phyloP scores from a whole-genome alignment of 2,797 vertebrate genomes.

The Chaunax sp. region DNA sequence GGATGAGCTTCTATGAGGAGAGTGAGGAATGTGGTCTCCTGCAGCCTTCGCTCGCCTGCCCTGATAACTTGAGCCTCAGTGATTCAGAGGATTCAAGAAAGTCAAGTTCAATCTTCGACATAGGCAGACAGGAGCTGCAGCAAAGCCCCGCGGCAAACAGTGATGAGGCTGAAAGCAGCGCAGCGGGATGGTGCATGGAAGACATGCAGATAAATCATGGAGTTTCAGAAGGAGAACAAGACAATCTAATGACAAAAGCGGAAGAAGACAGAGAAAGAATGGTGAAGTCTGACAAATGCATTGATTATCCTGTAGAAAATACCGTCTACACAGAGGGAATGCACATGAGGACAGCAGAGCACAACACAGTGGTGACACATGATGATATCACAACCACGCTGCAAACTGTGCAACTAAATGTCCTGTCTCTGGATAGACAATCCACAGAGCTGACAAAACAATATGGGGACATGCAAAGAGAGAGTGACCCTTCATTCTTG shows the following conservation, averaged over 20 bases:
- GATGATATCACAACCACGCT: neutral
- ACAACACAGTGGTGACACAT: constrained; percentile 17
- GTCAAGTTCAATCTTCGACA: constrained; percentile 5
- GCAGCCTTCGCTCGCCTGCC: constrained; percentile 84
- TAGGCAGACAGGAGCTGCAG: constrained; percentile 10
- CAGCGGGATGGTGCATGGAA: constrained; percentile 5
- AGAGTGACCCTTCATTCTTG: constrained; percentile 21
- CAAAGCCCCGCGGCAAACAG: constrained; percentile 14
- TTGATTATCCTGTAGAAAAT: constrained; percentile 14
- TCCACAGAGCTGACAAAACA: constrained; percentile 12
- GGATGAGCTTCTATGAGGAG: constrained; percentile 87
- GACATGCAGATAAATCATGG: constrained; percentile 12
- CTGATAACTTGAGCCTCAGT: constrained; percentile 86
- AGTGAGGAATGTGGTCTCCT: constrained; percentile 88
- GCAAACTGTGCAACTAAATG: constrained; percentile 22
- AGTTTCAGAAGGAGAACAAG: constrained; percentile 2
- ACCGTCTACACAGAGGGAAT: neutral
- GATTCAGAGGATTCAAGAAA: constrained; percentile 76
- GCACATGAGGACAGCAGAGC: constrained; percentile 16
- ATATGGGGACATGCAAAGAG: constrained; percentile 17
- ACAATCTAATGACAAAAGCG: constrained; percentile 16
- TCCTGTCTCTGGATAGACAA: constrained; percentile 24
- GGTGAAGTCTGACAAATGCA: neutral
- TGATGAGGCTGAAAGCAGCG: constrained; percentile 3
- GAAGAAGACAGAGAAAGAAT: constrained; percentile 6